These are phyloP conservation scores for Chaetogeoica ovagalla DNA, from an alignment of 2,888 invertebrate genomes.

Conservation along the genomic window DNA sequence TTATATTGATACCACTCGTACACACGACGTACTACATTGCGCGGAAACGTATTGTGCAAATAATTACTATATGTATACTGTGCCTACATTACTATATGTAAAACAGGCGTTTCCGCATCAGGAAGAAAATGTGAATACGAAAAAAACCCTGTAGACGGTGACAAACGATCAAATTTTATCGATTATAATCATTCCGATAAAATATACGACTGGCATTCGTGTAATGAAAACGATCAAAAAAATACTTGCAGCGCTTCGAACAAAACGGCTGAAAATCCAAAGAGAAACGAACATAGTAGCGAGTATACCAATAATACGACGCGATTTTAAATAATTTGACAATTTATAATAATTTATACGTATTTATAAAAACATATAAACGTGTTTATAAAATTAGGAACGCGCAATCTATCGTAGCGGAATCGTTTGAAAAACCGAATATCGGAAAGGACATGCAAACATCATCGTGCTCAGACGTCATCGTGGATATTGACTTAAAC, in stretches of 20 bases:
- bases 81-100: too few relatives aligned
- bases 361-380: neutral
- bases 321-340: neutral
- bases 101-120: neutral
- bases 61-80: too few relatives aligned
- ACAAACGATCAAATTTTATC: neutral
- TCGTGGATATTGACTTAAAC: neutral
- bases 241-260: neutral
- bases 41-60: too few relatives aligned
- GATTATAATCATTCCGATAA: neutral
- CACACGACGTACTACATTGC: too few relatives aligned
- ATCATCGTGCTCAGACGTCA: neutral
- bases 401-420: neutral
- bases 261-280: neutral
- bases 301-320: neutral
- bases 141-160: neutral
- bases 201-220: neutral
- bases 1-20: too few relatives aligned
- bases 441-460: neutral
- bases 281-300: neutral
- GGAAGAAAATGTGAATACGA: neutral
- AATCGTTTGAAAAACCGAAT: neutral
- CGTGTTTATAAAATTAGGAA: neutral
- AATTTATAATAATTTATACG: neutral
- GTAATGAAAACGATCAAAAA: constrained; percentile 13